phyloP scores from a whole-genome alignment of 2,888 invertebrate species.

The Spodoptera exigua region DNA sequence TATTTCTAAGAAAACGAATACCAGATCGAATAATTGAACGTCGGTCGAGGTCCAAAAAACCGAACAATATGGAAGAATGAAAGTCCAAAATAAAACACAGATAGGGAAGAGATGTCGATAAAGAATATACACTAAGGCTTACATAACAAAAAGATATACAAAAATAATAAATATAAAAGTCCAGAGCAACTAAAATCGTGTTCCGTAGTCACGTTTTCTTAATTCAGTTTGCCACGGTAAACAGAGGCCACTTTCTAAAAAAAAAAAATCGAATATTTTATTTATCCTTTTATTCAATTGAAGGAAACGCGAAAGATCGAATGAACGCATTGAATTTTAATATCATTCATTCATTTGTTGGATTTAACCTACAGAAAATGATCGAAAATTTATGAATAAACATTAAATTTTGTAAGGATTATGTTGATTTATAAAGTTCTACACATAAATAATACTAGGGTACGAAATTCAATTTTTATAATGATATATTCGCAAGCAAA shows the following conservation, averaged over 20 bases:
- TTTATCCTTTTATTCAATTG: conserved; percentile 50
- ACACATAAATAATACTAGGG: conserved; percentile 8
- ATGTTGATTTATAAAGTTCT: conserved; percentile 16
- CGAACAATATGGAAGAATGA: conserved; percentile 8
- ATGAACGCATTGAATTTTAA: conserved; percentile 32
- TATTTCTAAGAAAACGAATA: no score
- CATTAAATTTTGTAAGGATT: no score
- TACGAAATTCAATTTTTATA: conserved; percentile 19
- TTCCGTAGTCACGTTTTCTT: conserved; percentile 71
- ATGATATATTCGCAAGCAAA: neutral
- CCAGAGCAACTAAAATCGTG: conserved; percentile 68
- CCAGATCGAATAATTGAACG: no score
- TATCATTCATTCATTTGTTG: conserved; percentile 42
- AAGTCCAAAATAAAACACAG: conserved; percentile 19
- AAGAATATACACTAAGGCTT: conserved; percentile 32
- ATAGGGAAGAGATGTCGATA: conserved; percentile 21
- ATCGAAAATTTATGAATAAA: no score
- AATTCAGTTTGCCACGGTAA: conserved; percentile 74
- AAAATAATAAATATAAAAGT: conserved; percentile 61
- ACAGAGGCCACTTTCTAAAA: conserved; percentile 70
- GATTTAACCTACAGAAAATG: no score
- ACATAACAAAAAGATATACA: conserved; percentile 54
- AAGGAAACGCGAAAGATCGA: conserved; percentile 54
- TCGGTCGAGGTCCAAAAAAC: no score
- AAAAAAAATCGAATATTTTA: conserved; percentile 54